A percentile compares a stretch with the other conserved stretches of the same genome.
phyloP scores from a whole-genome alignment of 2,113 vertebrate species.

The Tricholaema leucomelas region DNA sequence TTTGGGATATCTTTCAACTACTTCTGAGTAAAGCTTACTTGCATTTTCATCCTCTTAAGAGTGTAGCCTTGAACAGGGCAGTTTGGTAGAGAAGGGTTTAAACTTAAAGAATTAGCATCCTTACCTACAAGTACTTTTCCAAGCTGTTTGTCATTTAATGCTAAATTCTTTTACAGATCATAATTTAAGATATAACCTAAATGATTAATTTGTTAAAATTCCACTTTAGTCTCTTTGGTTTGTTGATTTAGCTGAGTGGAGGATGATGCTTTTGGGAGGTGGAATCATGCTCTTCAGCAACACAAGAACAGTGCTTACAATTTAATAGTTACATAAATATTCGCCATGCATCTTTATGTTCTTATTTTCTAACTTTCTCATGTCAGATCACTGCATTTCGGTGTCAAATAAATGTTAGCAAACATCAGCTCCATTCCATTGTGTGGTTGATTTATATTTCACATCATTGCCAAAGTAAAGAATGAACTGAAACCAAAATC shows the following conservation, averaged over 20 bases:
- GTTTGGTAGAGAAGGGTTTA: background rate
- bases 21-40: background rate
- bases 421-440: background rate
- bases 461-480: slow-evolving; percentile 21
- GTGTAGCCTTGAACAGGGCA: background rate
- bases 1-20: background rate
- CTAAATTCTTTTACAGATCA: background rate
- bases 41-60: background rate
- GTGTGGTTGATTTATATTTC: background rate
- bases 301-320: background rate
- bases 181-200: background rate
- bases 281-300: background rate
- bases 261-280: background rate
- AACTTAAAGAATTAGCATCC: background rate
- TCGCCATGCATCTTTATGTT: background rate
- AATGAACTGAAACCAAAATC: slow-evolving; percentile 26
- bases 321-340: background rate
- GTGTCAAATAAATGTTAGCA: background rate
- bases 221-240: background rate
- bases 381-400: background rate
- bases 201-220: background rate
- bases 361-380: background rate
- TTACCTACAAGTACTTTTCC: background rate
- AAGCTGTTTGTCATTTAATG: background rate
- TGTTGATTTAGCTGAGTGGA: background rate